A percentile compares a stretch with the other conserved stretches of the same genome.
Conservation (phyloP, 2,113 vertebrate genomes). For the Sapajus apella region DNA sequence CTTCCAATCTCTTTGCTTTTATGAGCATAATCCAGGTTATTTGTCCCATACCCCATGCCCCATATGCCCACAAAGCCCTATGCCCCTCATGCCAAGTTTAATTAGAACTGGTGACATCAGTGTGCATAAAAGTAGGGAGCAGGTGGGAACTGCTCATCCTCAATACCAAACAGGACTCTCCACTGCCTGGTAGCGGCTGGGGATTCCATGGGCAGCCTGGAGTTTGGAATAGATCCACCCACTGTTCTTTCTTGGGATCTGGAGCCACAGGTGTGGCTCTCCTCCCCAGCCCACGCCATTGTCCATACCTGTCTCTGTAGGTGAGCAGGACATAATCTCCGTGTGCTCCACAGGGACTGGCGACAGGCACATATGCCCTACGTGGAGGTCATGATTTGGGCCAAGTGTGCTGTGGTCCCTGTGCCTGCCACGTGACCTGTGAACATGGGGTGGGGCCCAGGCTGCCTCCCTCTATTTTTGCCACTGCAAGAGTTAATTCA, state of each 20-base stretch:
- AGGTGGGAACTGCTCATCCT: not conserved
- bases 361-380: accelerated
- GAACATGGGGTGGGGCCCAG: accelerated
- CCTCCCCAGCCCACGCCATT: accelerated
- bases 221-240: too few relatives aligned
- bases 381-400: not conserved
- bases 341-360: accelerated
- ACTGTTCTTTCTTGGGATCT: not conserved
- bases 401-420: not conserved
- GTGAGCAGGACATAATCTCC: accelerated
- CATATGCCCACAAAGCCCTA: not conserved
- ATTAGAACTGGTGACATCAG: not conserved
- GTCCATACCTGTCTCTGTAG: accelerated
- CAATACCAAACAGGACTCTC: not conserved
- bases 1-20: not conserved
- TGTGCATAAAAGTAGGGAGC: not conserved
- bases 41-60: not conserved
- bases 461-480: not conserved
- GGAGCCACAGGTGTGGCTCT: not conserved
- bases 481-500: conserved; percentile 63
- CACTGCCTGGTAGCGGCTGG: not conserved
- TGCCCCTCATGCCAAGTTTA: not conserved
- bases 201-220: accelerated
- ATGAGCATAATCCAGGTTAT: not conserved
- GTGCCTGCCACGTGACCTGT: not conserved